Conservation (phyloP, 2,888 invertebrate genomes). For the Ichneumon xanthorius region DNA sequence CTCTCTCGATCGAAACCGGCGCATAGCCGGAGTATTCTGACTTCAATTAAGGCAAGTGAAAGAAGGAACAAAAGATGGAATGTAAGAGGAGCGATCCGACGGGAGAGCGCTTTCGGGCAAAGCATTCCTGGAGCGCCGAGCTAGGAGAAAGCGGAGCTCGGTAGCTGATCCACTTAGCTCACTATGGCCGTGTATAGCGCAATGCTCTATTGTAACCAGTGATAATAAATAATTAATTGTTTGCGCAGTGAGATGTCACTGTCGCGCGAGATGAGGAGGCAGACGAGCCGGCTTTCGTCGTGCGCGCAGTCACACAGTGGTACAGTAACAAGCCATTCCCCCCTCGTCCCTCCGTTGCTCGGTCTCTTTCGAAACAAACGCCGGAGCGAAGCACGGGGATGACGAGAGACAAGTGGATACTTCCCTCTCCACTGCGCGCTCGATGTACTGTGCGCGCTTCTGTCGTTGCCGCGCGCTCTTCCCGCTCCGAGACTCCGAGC, state of each 20-base stretch:
- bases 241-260: conserved; percentile 55
- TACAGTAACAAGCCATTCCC: conserved; percentile 47
- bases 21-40: neutral
- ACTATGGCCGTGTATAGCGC: neutral
- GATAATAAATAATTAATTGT: conserved; percentile 68
- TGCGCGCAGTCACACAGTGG: conserved; percentile 4
- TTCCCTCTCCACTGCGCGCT: conserved; percentile 76
- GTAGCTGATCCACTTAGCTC: neutral
- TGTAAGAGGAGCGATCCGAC: neutral
- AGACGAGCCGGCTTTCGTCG: conserved; percentile 17
- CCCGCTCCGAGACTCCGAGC: conserved; percentile 51
- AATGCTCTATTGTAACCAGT: conserved; percentile 31
- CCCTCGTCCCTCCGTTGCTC: conserved; percentile 21
- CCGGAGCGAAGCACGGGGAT: conserved; percentile 34
- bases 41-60: neutral
- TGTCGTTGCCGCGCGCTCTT: conserved; percentile 32
- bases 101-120: conserved; percentile 5
- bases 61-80: neutral
- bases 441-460: conserved; percentile 39
- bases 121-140: neutral
- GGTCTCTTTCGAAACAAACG: conserved; percentile 49
- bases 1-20: neutral
- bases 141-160: neutral
- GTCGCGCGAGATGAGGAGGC: conserved; percentile 33
- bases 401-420: conserved; percentile 79